Base-by-base conservation (phyloP, 2,888 invertebrate species). In the Acleris literana region DNA sequence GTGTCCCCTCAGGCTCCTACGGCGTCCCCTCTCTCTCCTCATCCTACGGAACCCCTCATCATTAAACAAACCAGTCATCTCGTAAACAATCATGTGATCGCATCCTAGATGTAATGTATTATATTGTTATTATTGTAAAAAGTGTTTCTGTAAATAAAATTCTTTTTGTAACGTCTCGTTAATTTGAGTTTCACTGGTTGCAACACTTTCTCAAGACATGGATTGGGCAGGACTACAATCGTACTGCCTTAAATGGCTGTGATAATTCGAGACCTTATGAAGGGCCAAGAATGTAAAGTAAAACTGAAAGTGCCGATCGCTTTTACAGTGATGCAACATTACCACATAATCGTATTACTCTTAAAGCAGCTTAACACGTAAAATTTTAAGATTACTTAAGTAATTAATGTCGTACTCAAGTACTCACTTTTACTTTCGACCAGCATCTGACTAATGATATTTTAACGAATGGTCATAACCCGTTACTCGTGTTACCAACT, bases 91-190 rank as follows among this genome's bases (percentile, higher is more conserved):
- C 87, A 91, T 91, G 90, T 91, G 91, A 91, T 91, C 88, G 85
- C 88, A 84, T 80, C 83, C 74, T 90, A 90, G 90, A 83, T 81
- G 81, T 85, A 84, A 81, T 90, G 87, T 91, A 90, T 88, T 90
- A 83, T 84, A 85, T 83, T 82, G 81, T 86, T 87, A 84, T 87
- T 88, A 86, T 86, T 87, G 75, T 92, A 92, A 90, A 61, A 60
- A 65, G 87, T 46, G 46, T 89, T 90, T 92, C 91, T 93, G 93
- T 93, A 93, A 93, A 93, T 93, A 92, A 91, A 90, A 84, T 76
- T 76, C 79, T 84, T 87, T 85, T 86, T 83, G 78, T 85, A 83
- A 73, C 64, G 61, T 69, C 61, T 60, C 54, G 72, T 70, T 60
- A 70, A 74, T 77, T 81, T 78, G 74, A 71, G 72, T 73, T 73